Percentiles rank a stretch among this genome's conserved stretches.
Evolutionary conservation across 2,888 invertebrate genomes (phyloP).

Genomic region (Hydriomena furcata): DNA sequence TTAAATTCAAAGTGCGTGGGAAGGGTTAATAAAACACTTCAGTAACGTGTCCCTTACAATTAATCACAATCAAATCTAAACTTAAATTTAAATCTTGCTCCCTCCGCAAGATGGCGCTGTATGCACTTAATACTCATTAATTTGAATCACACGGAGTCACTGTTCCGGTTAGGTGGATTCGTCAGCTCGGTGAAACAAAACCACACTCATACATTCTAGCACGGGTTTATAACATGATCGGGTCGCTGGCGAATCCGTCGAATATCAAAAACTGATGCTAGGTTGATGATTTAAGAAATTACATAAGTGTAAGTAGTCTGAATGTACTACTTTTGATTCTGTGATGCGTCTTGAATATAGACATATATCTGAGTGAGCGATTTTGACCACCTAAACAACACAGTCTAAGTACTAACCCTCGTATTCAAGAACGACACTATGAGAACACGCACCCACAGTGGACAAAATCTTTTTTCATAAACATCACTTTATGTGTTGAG

Average conservation of each 20-base stretch:
- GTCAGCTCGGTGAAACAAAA: constrained; percentile 25
- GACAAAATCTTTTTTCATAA: too few species aligned
- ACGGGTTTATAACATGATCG: background rate
- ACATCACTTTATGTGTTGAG: too few species aligned
- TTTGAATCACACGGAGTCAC: constrained; percentile 55
- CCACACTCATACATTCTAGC: constrained; percentile 1
- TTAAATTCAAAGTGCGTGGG: constrained; percentile 1
- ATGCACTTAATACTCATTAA: constrained; percentile 77
- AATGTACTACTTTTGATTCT: too few species aligned
- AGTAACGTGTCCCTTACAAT: constrained; percentile 24
- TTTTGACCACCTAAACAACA: too few species aligned
- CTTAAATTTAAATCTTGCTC: constrained; percentile 24
- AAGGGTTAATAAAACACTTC: constrained; percentile 24
- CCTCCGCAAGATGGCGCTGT: constrained; percentile 24
- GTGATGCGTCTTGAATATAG: constrained; percentile 19
- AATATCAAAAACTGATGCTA: background rate
- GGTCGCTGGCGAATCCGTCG: constrained; percentile 5
- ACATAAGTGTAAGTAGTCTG: too few species aligned
- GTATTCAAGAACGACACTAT: too few species aligned
- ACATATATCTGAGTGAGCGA: too few species aligned
- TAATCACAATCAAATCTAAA: constrained; percentile 26
- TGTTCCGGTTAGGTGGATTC: constrained; percentile 57
- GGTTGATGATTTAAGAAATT: too few species aligned
- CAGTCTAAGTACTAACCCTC: too few species aligned
- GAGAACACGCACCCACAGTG: too few species aligned